Percentiles rank a stretch among this genome's conserved stretches.
These are phyloP conservation scores for Vollenhovia emeryi DNA, from an alignment of 1,140 invertebrate genomes.

Conservation along the genomic window DNA sequence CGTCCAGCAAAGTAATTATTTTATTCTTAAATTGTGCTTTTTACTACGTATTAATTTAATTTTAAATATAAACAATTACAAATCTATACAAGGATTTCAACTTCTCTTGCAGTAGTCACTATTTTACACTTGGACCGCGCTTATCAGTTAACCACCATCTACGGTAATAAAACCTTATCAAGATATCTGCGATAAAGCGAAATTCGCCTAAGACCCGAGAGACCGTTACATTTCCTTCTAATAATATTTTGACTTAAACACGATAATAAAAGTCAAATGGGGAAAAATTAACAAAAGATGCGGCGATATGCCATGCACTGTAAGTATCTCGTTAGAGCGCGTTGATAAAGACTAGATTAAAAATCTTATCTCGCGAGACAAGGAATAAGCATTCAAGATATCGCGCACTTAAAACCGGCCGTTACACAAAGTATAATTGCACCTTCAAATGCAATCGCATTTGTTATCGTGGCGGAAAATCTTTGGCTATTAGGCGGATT, in stretches of 20 bases:
- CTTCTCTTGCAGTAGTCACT: not conserved
- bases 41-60: not conserved
- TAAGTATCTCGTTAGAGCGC: conserved; percentile 8
- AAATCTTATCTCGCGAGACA: conserved; percentile 28
- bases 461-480: conserved; percentile 10
- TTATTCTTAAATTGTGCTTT: not conserved
- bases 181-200: not conserved
- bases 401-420: not conserved
- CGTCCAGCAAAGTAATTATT: not conserved
- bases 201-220: not conserved
- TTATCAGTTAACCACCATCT: conserved; percentile 2
- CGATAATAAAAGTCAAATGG: not conserved
- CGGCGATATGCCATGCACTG: not conserved
- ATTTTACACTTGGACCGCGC: not conserved
- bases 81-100: not conserved
- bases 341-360: conserved; percentile 7
- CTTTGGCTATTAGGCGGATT: conserved; percentile 11
- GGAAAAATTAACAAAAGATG: not conserved
- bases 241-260: not conserved
- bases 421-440: conserved; percentile 21
- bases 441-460: conserved; percentile 13
- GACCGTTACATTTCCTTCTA: not conserved
- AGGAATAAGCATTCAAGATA: conserved; percentile 2
- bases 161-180: not conserved
- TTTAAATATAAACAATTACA: not conserved